Percentiles rank a stretch among this genome's conserved stretches.
Conservation (phyloP, 2,888 invertebrate species). For the Drosophila formosana region DNA sequence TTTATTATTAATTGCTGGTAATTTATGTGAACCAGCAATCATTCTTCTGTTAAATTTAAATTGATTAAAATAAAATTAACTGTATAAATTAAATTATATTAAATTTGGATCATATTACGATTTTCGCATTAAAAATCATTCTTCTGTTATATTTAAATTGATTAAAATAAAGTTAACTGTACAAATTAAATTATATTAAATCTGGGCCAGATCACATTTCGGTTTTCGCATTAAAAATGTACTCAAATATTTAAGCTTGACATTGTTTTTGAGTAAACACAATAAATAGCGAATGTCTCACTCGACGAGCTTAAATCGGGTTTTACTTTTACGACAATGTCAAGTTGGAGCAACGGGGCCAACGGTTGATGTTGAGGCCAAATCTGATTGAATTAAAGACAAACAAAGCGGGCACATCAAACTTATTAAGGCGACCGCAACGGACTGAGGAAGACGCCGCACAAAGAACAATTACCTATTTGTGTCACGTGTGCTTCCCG, state of each 20-base stretch:
- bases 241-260: neutral
- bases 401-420: slow-evolving; percentile 2
- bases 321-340: neutral
- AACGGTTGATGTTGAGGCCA: neutral
- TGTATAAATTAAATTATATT: too few species aligned
- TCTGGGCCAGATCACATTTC: too few species aligned
- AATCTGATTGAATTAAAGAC: slow-evolving; percentile 21
- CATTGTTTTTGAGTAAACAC: neutral
- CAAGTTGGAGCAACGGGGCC: neutral
- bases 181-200: too few species aligned
- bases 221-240: neutral
- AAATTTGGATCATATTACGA: too few species aligned
- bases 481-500: slow-evolving; percentile 71
- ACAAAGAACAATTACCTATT: slow-evolving; percentile 78
- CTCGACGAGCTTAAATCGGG: neutral
- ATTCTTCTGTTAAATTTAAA: too few species aligned
- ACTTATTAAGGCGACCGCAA: neutral
- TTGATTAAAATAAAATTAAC: too few species aligned
- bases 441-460: neutral
- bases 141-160: too few species aligned
- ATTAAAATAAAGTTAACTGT: too few species aligned
- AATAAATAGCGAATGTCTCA: slow-evolving; percentile 16
- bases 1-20: too few species aligned
- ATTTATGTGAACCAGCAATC: too few species aligned
- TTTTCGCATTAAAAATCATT: too few species aligned